Evolutionary conservation across 2,888 invertebrate species (phyloP).

Genomic region (Bhutanitis thaidina): DNA sequence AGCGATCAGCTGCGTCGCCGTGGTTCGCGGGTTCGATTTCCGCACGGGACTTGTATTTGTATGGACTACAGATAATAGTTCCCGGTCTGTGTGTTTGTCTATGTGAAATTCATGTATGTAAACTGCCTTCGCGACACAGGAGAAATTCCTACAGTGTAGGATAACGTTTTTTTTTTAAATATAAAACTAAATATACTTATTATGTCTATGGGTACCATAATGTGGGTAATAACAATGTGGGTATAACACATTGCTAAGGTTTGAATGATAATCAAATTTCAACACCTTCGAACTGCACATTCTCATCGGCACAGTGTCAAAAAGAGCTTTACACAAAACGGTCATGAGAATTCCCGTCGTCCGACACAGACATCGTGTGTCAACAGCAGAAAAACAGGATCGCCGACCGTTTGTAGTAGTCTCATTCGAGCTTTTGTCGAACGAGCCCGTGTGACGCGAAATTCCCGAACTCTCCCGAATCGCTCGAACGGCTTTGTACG

Average conservation of each 20-base stretch:
- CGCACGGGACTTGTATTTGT: no score
- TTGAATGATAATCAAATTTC: neutral
- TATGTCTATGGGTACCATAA: no score
- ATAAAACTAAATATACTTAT: no score
- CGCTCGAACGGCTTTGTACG: neutral
- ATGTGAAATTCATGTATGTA: no score
- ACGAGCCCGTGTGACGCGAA: constrained; percentile 5
- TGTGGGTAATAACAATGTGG: no score
- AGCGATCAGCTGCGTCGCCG: no score
- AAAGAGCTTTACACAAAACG: neutral
- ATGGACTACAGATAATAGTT: no score
- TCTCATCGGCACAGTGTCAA: constrained; percentile 7
- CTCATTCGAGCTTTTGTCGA: constrained; percentile 11
- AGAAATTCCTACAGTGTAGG: no score
- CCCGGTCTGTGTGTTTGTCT: no score
- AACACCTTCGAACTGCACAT: neutral
- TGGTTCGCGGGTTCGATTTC: no score
- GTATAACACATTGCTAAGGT: neutral
- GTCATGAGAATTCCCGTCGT: neutral
- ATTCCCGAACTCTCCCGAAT: constrained; percentile 9
- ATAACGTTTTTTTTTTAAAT: no score
- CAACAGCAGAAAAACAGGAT: constrained; percentile 20
- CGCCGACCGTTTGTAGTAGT: constrained; percentile 20
- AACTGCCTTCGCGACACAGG: no score
- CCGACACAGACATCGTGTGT: neutral